Conservation (phyloP, 2,113 vertebrate species). For the Notothenia coriiceps region DNA sequence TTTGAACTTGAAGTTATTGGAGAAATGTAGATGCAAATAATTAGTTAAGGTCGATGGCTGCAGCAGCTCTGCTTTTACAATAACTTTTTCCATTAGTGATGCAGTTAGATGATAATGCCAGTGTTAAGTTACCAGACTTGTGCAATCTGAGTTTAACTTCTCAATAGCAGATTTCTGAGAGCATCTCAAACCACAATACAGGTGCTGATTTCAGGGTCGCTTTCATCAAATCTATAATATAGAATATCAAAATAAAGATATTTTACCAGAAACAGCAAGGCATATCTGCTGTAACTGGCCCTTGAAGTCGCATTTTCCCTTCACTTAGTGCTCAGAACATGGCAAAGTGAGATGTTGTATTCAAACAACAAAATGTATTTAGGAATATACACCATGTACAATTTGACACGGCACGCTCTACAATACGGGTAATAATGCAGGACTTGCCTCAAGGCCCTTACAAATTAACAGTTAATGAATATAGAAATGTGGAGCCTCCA, state of each 20-base stretch:
- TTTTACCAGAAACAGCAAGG: not conserved
- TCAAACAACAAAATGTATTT: not conserved
- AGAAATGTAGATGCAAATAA: conserved; percentile 50
- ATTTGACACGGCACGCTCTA: not conserved
- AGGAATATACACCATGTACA: not conserved
- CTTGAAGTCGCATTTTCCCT: not conserved
- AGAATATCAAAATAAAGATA: not conserved
- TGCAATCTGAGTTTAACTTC: not conserved
- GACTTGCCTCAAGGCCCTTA: not conserved
- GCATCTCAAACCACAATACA: not conserved
- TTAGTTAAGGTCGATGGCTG: conserved; percentile 43
- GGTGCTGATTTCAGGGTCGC: not conserved
- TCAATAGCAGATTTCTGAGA: not conserved
- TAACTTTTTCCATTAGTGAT: not conserved
- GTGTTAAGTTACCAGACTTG: not conserved
- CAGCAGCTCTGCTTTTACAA: conserved; percentile 36
- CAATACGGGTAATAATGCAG: not conserved
- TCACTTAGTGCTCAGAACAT: too few species aligned
- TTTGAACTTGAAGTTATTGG: conserved; percentile 41
- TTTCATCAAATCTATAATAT: not conserved
- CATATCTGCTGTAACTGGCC: not conserved
- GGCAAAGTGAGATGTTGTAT: too few species aligned
- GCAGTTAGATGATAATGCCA: not conserved
- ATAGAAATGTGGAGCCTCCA: not conserved
- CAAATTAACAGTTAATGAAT: not conserved